Evolutionary conservation across 2,888 invertebrate species (phyloP), one percentile per base, ranked within the genome.

Genomic region (Mimas tiliae): DNA sequence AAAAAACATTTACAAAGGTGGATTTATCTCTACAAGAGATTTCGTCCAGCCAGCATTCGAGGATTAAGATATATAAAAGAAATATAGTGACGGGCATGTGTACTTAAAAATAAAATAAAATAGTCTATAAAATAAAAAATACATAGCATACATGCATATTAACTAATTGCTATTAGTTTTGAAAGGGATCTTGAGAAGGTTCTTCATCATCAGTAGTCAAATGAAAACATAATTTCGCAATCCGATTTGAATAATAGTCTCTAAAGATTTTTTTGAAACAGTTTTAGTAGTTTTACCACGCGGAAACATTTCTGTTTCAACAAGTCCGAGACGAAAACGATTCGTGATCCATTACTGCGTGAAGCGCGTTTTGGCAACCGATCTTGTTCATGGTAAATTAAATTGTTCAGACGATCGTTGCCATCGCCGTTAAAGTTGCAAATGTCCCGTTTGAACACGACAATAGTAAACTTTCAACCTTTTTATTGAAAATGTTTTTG

Each of bases 291-390:
- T 53, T n/a, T 27, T 42, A 19, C 58, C 19, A 58, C 58, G 19
- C 58, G 58, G 58, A 58, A 58, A 58, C 19, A 58, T 58, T 58
- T 58, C 42, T 58, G 19, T 42, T 58, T 58, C 58, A 58, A 19
- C 58, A 58, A 58, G 11, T 42, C 58, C 58, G 58, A 38, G 42
- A 58, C 58, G 58, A 58, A 58, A 58, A 16, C 6, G 42, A 58
- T 58, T 58, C 58, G 58, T 58, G 58, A 58, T 58, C 58, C 58
- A 58, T 58, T 58, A 58, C 38, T 58, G 58, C 58, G 58, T 58
- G 58, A 58, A 58, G 58, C 58, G 38, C 16, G 58, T 58, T 58
- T 58, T 58, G 58, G 38, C 58, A 58, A 58, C 58, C 12, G 52
- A 21, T 33, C 12, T 38, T 19, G 58, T 58, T 58, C 58, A 58